Base-by-base conservation (phyloP, 2,797 vertebrate genomes). In the Enteromius unitaeniatus region DNA sequence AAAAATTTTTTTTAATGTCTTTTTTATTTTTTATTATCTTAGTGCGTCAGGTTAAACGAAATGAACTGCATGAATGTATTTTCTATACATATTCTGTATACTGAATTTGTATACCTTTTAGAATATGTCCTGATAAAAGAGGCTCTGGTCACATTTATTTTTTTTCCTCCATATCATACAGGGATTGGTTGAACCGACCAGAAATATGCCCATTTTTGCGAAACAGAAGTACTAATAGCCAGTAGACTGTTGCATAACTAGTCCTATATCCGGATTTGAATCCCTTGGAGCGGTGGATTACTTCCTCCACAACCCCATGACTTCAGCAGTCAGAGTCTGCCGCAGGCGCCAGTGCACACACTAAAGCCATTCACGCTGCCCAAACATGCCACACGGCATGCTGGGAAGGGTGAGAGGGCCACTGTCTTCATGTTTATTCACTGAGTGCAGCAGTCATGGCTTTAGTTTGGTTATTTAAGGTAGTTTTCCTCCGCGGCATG, bases 401-500 rank as follows among this genome's bases (percentile, higher is more conserved):
- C 70, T 74, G 69, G 80, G 80, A 82, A 49, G 21, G 69, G 42
- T 74, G 80, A 82, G 80, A 82, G 70, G 45, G 28, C 80, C 58
- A 74, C 70, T 82, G 80, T 82, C 23, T 74, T 19, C 13, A 74
- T 82, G 80, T 82, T 82, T 51, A 28, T 49, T 74, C 69, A 51
- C 15, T 26, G 21, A 49, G 62, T 42, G 69, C 42, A 49, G 42
- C 28, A 73, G 55, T 65, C 58, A 34, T 23, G 55, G 70, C 5
- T 65, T 34, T 37, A 15, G 86, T 91, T 88, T 88, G 88, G 84
- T 85, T 83, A 89, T 87, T 88, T 91, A 88, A 81, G 90, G 86
- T 87, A 45, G 42, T 85, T 78, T 89, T 88, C 88, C 80, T 62
- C 7, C 53, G 86, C 86, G 84, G 85, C 74, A 40, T 58, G 76